Evolutionary conservation across 2,797 vertebrate genomes (phyloP), one percentile per base, ranked within the genome.

Genomic region (Poecilia picta): DNA sequence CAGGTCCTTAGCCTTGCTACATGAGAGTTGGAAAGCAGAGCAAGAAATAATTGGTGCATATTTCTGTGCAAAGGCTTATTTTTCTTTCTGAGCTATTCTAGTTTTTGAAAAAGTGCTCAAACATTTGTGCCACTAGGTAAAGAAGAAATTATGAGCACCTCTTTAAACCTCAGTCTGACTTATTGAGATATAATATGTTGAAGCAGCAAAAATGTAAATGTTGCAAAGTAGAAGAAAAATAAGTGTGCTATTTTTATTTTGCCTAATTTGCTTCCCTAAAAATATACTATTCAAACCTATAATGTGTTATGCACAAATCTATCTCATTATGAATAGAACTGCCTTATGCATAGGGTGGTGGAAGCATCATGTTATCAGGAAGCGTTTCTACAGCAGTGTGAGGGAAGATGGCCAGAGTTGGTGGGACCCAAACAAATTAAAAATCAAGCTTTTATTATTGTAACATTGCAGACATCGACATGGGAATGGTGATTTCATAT

Each of bases 1-100:
- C 36, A 23, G 1, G 80, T 91, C 85, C 91, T 93, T 90, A 90
- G 82, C 82, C 89, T 86, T 89, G 1, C 53, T 81, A 88, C 81
- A 83, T 85, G 85, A 71, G 79, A 85, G 85, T 80, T 87, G 79
- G 76, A 87, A 84, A 83, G 83, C 82, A 36, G 80, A 82, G 77
- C 82, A 73, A 75, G 78, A 88, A 88, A 84, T 90, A 87, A 90
- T 91, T 87, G 75, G 15, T 25, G 72, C 46, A 73, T 85, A 84
- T 86, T 53, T 57, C 62, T 85, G 85, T 84, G 86, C 83, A 82
- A 82, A 87, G 82, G 75, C 80, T 79, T 82, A 84, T 79, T 77
- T 71, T 46, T 72, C 53, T 39, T 23, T 62, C 75, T 71, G 75
- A 55, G 75, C 41, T 31, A 43, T 28, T 72, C 7, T 4, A 1